A percentile compares a stretch with the other conserved stretches of the same genome.
Evolutionary conservation across 2,797 vertebrate genomes (phyloP).

Genomic region (Peromyscus eremicus): DNA sequence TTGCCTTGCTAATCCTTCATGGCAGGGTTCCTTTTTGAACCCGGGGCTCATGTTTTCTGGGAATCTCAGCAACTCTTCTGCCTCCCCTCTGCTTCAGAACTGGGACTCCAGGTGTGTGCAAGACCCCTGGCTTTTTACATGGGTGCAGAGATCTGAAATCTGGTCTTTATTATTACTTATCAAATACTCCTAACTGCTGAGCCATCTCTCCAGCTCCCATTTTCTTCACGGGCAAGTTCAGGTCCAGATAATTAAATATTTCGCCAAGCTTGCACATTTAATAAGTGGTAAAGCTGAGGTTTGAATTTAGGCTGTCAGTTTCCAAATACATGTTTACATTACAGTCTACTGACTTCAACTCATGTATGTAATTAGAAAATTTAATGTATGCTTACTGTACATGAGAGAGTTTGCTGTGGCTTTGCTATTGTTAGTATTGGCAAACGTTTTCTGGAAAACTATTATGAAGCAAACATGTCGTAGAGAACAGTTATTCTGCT

Average conservation of each 20-base stretch:
- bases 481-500: neutral
- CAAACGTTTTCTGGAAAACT: neutral
- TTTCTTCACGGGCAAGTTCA: neutral
- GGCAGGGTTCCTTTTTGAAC: neutral
- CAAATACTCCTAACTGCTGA: neutral
- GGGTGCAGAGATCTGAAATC: neutral
- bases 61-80: neutral
- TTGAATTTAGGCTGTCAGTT: neutral
- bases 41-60: neutral
- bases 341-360: neutral
- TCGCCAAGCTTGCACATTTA: neutral
- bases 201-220: neutral
- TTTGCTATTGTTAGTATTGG: neutral
- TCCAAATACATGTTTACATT: constrained; percentile 6
- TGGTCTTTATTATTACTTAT: neutral
- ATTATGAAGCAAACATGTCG: neutral
- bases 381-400: neutral
- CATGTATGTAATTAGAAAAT: neutral
- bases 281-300: neutral
- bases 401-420: neutral
- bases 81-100: neutral
- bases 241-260: neutral
- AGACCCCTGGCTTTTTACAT: neutral
- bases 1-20: neutral
- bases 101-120: neutral